These are phyloP conservation scores for Zaprionus taronus DNA, from an alignment of 1,140 invertebrate genomes.

Conservation along the genomic window DNA sequence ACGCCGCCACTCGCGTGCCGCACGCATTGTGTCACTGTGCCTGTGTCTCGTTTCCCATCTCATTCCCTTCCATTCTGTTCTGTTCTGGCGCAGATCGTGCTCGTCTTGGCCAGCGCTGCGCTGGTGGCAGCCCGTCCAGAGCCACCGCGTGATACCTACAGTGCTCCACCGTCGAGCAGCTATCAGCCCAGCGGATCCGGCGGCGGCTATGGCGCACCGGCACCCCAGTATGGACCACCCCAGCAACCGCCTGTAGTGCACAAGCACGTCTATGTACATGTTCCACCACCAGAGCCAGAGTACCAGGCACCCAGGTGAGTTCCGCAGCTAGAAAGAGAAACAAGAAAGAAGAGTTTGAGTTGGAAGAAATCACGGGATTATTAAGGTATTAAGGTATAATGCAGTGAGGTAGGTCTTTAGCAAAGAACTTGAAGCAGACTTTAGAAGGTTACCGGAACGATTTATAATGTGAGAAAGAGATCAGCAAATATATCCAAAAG, in stretches of 20 bases:
- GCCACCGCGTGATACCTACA: slow-evolving; percentile 80
- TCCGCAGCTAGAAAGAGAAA: neutral
- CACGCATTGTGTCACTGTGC: neutral
- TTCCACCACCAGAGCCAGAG: slow-evolving; percentile 92
- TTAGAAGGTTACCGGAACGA: neutral
- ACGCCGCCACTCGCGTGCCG: neutral
- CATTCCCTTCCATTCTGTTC: slow-evolving; percentile 12
- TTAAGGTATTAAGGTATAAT: neutral
- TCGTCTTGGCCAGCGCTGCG: slow-evolving; percentile 67
- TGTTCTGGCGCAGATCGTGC: slow-evolving; percentile 64
- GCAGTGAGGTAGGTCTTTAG: neutral
- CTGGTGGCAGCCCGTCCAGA: slow-evolving; percentile 76
- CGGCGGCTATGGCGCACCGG: slow-evolving; percentile 85
- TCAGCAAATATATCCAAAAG: too few relatives aligned
- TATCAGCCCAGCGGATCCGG: slow-evolving; percentile 73
- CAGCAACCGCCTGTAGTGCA: slow-evolving; percentile 90
- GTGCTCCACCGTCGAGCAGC: slow-evolving; percentile 74
- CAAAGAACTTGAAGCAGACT: neutral
- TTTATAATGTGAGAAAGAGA: neutral
- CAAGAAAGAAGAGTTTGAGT: neutral
- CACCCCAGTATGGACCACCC: slow-evolving; percentile 89
- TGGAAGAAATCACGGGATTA: neutral
- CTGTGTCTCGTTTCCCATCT: neutral
- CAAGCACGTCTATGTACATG: slow-evolving; percentile 94
- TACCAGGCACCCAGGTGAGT: slow-evolving; percentile 87